These are phyloP conservation scores for Circaetus cinerascens DNA, from an alignment of 2,113 vertebrate species.

Conservation along the genomic window DNA sequence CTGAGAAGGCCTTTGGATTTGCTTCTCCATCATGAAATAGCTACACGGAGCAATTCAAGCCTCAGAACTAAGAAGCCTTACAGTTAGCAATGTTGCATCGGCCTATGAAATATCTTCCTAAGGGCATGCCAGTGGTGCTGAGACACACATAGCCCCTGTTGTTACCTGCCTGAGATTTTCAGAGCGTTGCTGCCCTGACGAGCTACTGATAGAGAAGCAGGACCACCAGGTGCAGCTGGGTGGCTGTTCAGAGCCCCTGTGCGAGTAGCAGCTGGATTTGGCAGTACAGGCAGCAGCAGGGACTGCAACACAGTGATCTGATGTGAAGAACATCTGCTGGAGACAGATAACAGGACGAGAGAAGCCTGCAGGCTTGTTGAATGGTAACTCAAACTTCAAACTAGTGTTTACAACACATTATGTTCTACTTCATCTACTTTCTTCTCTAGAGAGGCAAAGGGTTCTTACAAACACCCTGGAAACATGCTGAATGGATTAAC, in stretches of 20 bases:
- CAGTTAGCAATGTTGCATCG: neutral
- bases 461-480: neutral
- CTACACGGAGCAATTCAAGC: neutral
- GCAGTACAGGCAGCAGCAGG: neutral
- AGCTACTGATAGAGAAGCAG: neutral
- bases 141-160: neutral
- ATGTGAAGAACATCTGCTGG: conserved; percentile 22
- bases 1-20: neutral
- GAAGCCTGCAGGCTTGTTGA: neutral
- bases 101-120: neutral
- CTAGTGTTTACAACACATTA: neutral
- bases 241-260: neutral
- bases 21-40: neutral
- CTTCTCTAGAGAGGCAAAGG: neutral
- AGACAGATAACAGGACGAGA: neutral
- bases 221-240: neutral
- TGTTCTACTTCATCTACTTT: neutral
- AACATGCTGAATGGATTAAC: neutral
- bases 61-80: neutral
- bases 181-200: neutral
- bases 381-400: neutral
- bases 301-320: neutral
- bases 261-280: conserved; percentile 9
- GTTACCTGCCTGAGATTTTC: neutral
- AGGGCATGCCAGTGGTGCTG: neutral